These are phyloP conservation scores for Leucophora obtusa DNA, from an alignment of 2,888 invertebrate genomes.

Conservation along the genomic window DNA sequence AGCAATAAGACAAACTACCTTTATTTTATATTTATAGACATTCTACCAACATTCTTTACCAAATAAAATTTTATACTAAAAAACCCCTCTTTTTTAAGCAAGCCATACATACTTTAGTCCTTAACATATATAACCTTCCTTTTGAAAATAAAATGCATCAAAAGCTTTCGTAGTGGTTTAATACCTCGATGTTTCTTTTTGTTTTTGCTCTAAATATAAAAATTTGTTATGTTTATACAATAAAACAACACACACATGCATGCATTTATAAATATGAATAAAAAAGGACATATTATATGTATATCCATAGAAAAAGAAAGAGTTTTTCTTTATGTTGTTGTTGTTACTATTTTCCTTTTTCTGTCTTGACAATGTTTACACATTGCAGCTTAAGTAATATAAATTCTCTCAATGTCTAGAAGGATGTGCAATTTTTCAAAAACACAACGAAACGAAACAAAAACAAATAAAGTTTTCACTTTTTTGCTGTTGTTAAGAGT, in stretches of 20 bases:
- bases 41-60: conserved; percentile 18
- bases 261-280: background rate
- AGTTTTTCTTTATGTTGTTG: conserved; percentile 8
- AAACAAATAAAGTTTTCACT: conserved; percentile 62
- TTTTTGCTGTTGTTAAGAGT: conserved; percentile 34
- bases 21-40: conserved; percentile 55
- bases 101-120: background rate
- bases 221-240: conserved; percentile 40
- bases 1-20: conserved; percentile 53
- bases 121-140: conserved; percentile 30
- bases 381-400: conserved; percentile 61
- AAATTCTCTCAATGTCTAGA: conserved; percentile 63
- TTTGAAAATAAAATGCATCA: conserved; percentile 44
- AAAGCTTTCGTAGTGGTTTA: conserved; percentile 18
- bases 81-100: background rate
- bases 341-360: background rate
- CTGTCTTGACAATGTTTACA: conserved; percentile 15
- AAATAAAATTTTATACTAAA: conserved; percentile 7
- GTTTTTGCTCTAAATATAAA: conserved; percentile 54
- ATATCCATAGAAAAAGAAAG: no score
- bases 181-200: conserved; percentile 29
- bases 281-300: conserved; percentile 38
- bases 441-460: conserved; percentile 61
- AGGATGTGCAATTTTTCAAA: conserved; percentile 67
- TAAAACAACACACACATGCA: background rate